A percentile compares a stretch with the other conserved stretches of the same genome.
phyloP scores from a whole-genome alignment of 2,888 invertebrate genomes.

The Alcis repandata region DNA sequence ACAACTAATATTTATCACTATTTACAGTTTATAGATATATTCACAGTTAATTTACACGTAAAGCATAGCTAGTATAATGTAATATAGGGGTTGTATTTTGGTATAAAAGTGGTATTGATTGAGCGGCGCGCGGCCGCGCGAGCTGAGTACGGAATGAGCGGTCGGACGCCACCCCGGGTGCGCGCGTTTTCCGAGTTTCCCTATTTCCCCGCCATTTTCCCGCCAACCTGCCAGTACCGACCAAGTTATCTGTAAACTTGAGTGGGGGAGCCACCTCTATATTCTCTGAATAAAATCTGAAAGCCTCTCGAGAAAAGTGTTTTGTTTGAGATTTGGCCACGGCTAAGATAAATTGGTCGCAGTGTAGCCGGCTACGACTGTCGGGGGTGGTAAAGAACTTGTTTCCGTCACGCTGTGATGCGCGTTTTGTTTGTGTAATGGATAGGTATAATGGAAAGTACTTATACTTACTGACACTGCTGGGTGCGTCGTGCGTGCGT shows the following conservation, averaged over 20 bases:
- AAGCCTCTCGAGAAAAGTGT: neutral
- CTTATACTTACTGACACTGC: neutral
- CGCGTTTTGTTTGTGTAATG: slow-evolving; percentile 56
- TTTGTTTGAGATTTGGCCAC: neutral
- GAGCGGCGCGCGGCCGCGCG: slow-evolving; percentile 80
- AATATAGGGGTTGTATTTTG: slow-evolving; percentile 44
- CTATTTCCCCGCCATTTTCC: slow-evolving; percentile 45
- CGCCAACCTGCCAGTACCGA: slow-evolving; percentile 13
- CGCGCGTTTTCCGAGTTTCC: slow-evolving; percentile 84
- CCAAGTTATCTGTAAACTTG: neutral
- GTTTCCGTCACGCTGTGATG: slow-evolving; percentile 54
- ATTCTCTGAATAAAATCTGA: neutral
- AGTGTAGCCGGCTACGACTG: slow-evolving; percentile 29
- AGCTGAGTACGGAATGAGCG: slow-evolving; percentile 73
- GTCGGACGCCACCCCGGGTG: slow-evolving; percentile 62
- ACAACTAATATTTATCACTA: slow-evolving; percentile 21
- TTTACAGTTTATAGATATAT: slow-evolving; percentile 11
- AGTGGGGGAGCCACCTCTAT: neutral
- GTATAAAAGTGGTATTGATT: slow-evolving; percentile 73
- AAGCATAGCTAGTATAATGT: neutral
- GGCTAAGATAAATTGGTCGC: neutral
- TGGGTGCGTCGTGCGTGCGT: neutral
- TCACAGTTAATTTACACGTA: slow-evolving; percentile 17
- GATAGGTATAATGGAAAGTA: neutral
- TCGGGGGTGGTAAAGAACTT: slow-evolving; percentile 56